Base-by-base conservation (phyloP, 2,888 invertebrate genomes). In the Molorchus minor region DNA sequence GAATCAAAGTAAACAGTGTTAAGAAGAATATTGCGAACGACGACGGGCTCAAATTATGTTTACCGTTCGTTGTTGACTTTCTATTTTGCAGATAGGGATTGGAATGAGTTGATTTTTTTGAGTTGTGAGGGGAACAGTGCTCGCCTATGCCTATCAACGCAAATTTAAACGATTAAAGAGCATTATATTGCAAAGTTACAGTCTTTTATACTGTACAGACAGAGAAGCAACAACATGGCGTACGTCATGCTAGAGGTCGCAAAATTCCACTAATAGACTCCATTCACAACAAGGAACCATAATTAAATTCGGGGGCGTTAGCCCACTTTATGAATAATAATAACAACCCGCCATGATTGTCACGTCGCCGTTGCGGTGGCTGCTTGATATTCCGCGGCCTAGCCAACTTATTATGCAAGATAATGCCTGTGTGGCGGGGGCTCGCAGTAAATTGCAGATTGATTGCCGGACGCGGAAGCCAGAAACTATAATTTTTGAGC, bases 271-370 rank as follows among this genome's bases (percentile, higher is more conserved):
- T 41, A 41, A 41, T 17, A 17, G 16, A 45, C 10, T 35, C 46
- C 4, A 35, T 47, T 20, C 33, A 38, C 16, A 25, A 21, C 13
- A 64, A 67, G 63, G 63, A 65, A 64, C 56, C 58, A 57, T 73
- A 73, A 75, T 75, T 73, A 74, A 74, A 74, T 74, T 73, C 71
- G 65, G 72, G 70, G 67, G 61, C 70, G 60, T 68, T 62, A 70
- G 70, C 73, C 66, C 67, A 68, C 73, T 73, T 73, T 74, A 73
- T 75, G 74, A 75, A 75, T 75, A 73, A 71, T 73, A 74, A 75
- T 72, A 59, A 68, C 58, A 58, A 65, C 62, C 62, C 64, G 58
- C 65, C 57, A 62, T 65, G 65, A 64, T 59, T 63, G 65, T 69
- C 71, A 69, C n/a, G n/a, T n/a, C 5, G 16, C 19, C 33, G 45